Percentiles rank a stretch among this genome's conserved stretches.
Conservation (phyloP, 2,888 invertebrate genomes). For the Antitype chi region DNA sequence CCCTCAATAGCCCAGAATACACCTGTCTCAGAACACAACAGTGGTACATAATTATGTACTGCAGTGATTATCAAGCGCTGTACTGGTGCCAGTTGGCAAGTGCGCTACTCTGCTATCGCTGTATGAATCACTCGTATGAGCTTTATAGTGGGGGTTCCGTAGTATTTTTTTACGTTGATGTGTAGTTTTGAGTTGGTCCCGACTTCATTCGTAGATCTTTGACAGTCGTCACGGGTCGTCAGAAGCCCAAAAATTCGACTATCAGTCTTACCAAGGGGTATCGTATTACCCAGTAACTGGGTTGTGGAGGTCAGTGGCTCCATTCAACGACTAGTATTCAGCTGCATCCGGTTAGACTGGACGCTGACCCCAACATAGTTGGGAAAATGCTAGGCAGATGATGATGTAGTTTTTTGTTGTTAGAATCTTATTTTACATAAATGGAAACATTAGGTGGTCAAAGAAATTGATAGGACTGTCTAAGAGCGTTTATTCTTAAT, state of each 20-base stretch:
- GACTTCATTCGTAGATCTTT: too few relatives aligned
- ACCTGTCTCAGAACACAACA: conserved; percentile 59
- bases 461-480: background rate
- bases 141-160: conserved; percentile 43
- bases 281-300: too few relatives aligned
- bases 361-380: too few relatives aligned
- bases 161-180: conserved; percentile 19
- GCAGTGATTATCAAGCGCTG: conserved; percentile 69
- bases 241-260: too few relatives aligned
- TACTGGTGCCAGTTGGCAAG: conserved; percentile 76
- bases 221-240: too few relatives aligned
- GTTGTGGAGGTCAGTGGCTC: too few relatives aligned
- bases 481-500: too few relatives aligned
- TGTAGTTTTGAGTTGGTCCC: background rate
- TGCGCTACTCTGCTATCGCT: conserved; percentile 69
- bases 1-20: conserved; percentile 58
- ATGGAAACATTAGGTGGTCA: background rate
- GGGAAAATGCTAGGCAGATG: too few relatives aligned
- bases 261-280: too few relatives aligned
- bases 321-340: too few relatives aligned
- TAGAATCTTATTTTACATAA: too few relatives aligned
- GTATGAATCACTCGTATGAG: conserved; percentile 71
- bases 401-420: background rate
- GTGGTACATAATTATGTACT: conserved; percentile 54
- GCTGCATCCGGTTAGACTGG: too few relatives aligned